Evolutionary conservation across 2,888 invertebrate species (phyloP).

Genomic region (Calameuta filiformis): DNA sequence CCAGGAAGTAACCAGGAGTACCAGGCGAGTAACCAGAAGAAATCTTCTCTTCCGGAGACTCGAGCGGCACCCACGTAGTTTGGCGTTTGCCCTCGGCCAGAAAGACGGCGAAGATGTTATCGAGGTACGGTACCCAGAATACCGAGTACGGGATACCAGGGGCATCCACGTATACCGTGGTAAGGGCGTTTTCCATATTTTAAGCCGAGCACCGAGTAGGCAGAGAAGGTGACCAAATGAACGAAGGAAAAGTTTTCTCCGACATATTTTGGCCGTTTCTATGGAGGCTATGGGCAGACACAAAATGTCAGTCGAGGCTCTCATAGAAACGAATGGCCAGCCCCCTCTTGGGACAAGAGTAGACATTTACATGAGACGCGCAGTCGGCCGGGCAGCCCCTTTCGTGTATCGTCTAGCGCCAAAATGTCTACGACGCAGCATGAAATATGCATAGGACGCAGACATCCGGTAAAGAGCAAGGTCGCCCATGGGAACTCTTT

Average conservation of each 20-base stretch:
- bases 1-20: neutral
- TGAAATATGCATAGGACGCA: constrained; percentile 3
- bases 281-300: constrained; percentile 25
- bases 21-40: neutral
- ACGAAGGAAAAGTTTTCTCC: neutral
- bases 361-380: constrained; percentile 31
- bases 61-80: neutral
- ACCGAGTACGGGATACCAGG: neutral
- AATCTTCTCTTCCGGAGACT: neutral
- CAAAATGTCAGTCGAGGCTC: constrained; percentile 24
- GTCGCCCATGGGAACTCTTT: neutral
- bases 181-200: constrained; percentile 3
- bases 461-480: constrained; percentile 3
- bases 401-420: constrained; percentile 34
- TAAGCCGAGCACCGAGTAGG: neutral
- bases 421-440: neutral
- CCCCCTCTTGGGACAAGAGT: constrained; percentile 7
- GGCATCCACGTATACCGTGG: neutral
- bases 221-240: neutral
- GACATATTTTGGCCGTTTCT: neutral
- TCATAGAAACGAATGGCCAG: constrained; percentile 18
- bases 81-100: neutral
- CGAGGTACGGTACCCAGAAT: neutral
- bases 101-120: neutral
- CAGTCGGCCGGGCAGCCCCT: constrained; percentile 36